Evolutionary conservation across 2,797 vertebrate genomes (phyloP).

Genomic region (Enteromius radiatus): DNA sequence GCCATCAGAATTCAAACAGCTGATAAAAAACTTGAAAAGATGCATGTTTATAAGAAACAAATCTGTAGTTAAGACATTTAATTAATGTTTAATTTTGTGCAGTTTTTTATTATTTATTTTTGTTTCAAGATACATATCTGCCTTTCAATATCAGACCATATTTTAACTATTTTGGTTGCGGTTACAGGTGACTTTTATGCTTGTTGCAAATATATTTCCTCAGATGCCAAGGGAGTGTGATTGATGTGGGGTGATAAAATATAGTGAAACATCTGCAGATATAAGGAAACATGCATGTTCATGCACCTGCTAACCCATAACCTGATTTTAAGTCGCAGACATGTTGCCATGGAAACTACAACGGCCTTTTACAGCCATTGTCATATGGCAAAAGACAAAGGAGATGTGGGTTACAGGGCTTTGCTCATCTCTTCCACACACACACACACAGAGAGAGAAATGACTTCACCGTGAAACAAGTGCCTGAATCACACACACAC

Average conservation of each 20-base stretch:
- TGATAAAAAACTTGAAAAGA: no score
- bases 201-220: constrained; percentile 83
- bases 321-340: constrained; percentile 71
- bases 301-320: constrained; percentile 76
- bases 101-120: background rate
- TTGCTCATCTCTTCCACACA: constrained; percentile 19
- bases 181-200: constrained; percentile 72
- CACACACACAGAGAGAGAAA: constrained; percentile 1
- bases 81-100: no score
- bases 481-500: constrained; percentile 12
- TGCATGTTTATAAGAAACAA: no score
- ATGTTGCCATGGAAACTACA: constrained; percentile 81
- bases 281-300: constrained; percentile 56
- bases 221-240: constrained; percentile 61
- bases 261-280: constrained; percentile 53
- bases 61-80: no score
- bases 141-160: background rate
- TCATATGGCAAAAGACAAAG: constrained; percentile 46
- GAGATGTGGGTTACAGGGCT: constrained; percentile 35
- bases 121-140: background rate
- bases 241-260: constrained; percentile 34
- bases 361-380: constrained; percentile 71
- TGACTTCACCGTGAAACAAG: constrained; percentile 9
- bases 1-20: no score
- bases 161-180: background rate